Percentiles rank a stretch among this genome's conserved stretches.
phyloP scores from a whole-genome alignment of 37 sponge, comb jelly and placozoan genomes.

The Petrosia ficiformis region DNA sequence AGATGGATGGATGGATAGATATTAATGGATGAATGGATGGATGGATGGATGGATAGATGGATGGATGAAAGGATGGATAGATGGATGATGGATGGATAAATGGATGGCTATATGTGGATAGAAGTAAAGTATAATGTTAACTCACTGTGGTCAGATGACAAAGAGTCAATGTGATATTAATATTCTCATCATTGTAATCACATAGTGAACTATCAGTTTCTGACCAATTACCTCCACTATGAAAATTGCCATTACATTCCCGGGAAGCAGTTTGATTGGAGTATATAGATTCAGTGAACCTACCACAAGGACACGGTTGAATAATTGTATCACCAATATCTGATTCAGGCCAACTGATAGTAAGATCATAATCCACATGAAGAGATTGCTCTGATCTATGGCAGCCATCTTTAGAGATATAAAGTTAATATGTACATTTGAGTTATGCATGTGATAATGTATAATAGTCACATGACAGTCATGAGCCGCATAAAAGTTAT shows the following conservation, averaged over 20 bases:
- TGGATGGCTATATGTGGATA: background rate
- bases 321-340: background rate
- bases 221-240: background rate
- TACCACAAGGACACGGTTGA: constrained; percentile 3
- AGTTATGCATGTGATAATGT: no score
- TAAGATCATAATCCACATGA: background rate
- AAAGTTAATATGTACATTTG: no score
- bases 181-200: background rate
- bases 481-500: no score
- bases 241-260: background rate
- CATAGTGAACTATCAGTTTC: background rate
- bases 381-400: background rate
- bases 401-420: constrained; percentile 1
- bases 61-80: no score
- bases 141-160: constrained; percentile 1
- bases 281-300: background rate
- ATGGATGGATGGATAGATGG: no score
- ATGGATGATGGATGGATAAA: no score
- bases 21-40: no score
- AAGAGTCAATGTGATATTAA: background rate
- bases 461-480: no score
- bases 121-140: background rate
- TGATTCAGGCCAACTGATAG: constrained; percentile 4
- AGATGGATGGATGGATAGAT: no score
- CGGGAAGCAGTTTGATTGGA: background rate